phyloP scores from a whole-genome alignment of 2,797 vertebrate genomes.

The Toxotes lorentzi region DNA sequence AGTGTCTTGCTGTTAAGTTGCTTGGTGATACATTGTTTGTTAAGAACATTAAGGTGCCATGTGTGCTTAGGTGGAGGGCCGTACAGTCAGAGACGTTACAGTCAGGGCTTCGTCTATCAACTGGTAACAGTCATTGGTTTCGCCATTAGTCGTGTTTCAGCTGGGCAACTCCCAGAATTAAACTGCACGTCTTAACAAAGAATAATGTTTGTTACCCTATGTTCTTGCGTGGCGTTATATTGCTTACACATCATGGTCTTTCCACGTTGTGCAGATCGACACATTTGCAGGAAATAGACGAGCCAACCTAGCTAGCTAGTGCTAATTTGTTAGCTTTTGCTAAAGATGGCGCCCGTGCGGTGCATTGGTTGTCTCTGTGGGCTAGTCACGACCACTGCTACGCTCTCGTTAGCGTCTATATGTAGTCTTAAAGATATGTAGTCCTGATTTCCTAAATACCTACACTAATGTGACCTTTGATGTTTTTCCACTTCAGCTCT shows the following conservation, averaged over 20 bases:
- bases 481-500: neutral
- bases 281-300: conserved; percentile 56
- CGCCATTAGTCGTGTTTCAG: neutral
- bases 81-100: conserved; percentile 32
- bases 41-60: neutral
- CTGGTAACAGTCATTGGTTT: conserved; percentile 43
- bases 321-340: conserved; percentile 52
- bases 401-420: neutral
- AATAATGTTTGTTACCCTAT: accelerated
- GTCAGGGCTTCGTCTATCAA: conserved; percentile 73
- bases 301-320: conserved; percentile 26
- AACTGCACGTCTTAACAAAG: neutral
- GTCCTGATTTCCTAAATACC: neutral
- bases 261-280: neutral
- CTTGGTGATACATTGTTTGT: neutral
- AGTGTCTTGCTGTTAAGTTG: neutral
- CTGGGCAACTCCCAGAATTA: neutral
- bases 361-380: conserved; percentile 14
- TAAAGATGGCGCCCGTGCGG: conserved; percentile 83
- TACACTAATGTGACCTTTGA: neutral
- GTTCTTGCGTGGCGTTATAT: accelerated
- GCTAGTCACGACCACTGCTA: conserved; percentile 48
- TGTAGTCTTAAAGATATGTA: accelerated
- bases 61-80: conserved; percentile 40
- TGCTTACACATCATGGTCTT: accelerated